A percentile compares a stretch with the other conserved stretches of the same genome.
phyloP scores from a whole-genome alignment of 2,113 vertebrate genomes.

The Pseudorectes ferrugineus region DNA sequence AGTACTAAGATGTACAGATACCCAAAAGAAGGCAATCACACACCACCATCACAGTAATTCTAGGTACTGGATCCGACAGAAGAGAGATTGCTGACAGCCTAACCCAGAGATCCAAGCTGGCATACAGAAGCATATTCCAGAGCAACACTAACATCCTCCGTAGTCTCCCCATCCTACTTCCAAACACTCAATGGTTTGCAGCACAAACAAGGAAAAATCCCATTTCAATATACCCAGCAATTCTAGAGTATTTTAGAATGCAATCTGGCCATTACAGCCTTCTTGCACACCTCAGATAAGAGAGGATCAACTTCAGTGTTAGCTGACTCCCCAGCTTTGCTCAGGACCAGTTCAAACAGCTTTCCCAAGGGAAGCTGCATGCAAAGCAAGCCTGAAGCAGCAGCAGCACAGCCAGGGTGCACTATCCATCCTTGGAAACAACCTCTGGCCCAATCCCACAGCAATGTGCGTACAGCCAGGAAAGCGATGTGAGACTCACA shows the following conservation, averaged over 20 bases:
- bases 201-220: not conserved
- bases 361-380: fast-evolving
- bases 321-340: not conserved
- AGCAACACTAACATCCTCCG: not conserved
- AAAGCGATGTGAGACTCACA: fast-evolving
- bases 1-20: not conserved
- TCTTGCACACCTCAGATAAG: not conserved
- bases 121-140: not conserved
- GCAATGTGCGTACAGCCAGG: fast-evolving
- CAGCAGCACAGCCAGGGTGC: fast-evolving
- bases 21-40: not conserved
- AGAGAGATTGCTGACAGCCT: not conserved
- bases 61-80: not conserved
- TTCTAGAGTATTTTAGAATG: not conserved
- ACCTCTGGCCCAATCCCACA: not conserved
- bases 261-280: not conserved
- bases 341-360: not conserved
- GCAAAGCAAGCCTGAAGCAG: fast-evolving
- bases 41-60: not conserved
- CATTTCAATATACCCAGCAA: not conserved
- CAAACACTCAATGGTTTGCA: not conserved
- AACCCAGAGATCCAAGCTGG: not conserved
- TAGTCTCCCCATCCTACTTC: not conserved
- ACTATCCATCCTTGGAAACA: fast-evolving
- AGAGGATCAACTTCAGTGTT: not conserved